Percentiles rank a stretch among this genome's conserved stretches.
These are phyloP conservation scores for Megalops atlanticus DNA, from an alignment of 2,113 vertebrate species.

Conservation along the genomic window DNA sequence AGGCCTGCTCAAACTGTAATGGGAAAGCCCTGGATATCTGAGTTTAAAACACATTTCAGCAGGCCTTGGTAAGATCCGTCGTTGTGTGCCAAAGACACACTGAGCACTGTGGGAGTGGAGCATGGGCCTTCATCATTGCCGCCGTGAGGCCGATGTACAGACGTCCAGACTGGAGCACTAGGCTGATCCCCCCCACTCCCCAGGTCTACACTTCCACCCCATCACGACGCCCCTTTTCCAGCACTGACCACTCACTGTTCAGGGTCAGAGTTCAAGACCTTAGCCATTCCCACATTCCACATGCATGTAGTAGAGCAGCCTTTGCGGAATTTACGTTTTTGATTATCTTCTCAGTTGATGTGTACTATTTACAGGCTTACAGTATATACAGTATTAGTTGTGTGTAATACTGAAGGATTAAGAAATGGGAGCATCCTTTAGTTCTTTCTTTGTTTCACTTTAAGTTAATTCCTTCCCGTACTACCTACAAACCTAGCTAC, in stretches of 20 bases:
- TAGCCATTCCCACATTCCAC: constrained; percentile 13
- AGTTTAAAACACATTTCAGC: background rate
- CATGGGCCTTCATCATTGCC: background rate
- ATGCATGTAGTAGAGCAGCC: background rate
- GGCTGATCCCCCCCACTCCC: background rate
- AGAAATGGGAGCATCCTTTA: background rate
- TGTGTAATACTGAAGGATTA: background rate
- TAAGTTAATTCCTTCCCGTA: background rate
- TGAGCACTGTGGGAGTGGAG: background rate
- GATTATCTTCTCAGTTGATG: background rate
- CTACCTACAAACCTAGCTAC: background rate
- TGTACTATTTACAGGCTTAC: background rate
- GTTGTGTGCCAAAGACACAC: constrained; percentile 11
- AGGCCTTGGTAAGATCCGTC: background rate
- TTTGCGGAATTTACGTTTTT: constrained; percentile 2
- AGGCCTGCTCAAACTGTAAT: background rate
- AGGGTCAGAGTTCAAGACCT: background rate
- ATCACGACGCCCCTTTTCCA: background rate
- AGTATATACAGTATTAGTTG: background rate
- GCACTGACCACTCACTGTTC: constrained; percentile 5
- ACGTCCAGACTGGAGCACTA: background rate
- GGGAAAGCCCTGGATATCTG: background rate
- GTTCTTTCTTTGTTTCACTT: background rate
- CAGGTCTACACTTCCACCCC: background rate
- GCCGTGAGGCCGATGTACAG: background rate